Conservation (phyloP, 2,888 invertebrate genomes). For the Barypeithes pellucidus region DNA sequence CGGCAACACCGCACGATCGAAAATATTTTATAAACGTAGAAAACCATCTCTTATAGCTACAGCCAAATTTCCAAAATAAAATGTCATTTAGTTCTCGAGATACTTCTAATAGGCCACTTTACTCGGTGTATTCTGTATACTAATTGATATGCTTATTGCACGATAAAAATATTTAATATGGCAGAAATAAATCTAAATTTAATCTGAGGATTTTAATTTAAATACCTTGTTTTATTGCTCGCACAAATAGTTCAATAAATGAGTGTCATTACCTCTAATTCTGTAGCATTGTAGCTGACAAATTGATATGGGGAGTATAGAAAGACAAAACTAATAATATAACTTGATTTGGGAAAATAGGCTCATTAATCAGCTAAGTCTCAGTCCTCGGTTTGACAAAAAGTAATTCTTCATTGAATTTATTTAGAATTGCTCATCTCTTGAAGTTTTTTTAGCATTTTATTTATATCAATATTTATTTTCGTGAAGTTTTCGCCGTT, state of each 20-base stretch:
- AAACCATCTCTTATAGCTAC: too few relatives aligned
- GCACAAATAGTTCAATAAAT: background rate
- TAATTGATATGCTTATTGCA: too few relatives aligned
- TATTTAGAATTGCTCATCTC: background rate
- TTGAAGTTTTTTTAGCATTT: too few relatives aligned
- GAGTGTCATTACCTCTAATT: background rate
- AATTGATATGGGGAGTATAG: constrained; percentile 2
- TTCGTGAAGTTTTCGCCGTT: too few relatives aligned
- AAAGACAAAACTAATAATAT: constrained; percentile 5
- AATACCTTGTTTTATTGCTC: background rate
- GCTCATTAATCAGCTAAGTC: background rate
- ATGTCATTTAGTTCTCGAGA: too few relatives aligned
- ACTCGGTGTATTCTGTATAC: too few relatives aligned
- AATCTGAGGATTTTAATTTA: background rate
- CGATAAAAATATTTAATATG: background rate
- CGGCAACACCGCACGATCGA: too few relatives aligned
- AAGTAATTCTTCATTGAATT: background rate
- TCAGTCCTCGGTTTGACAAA: background rate
- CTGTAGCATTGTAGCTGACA: background rate
- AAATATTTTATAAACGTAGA: too few relatives aligned
- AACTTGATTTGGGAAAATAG: background rate
- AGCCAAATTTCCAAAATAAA: too few relatives aligned
- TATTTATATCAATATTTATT: too few relatives aligned
- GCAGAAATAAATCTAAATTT: background rate
- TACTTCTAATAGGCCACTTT: too few relatives aligned